These are phyloP conservation scores for Stegana nigrithorax DNA, from an alignment of 2,888 invertebrate species.

Conservation along the genomic window DNA sequence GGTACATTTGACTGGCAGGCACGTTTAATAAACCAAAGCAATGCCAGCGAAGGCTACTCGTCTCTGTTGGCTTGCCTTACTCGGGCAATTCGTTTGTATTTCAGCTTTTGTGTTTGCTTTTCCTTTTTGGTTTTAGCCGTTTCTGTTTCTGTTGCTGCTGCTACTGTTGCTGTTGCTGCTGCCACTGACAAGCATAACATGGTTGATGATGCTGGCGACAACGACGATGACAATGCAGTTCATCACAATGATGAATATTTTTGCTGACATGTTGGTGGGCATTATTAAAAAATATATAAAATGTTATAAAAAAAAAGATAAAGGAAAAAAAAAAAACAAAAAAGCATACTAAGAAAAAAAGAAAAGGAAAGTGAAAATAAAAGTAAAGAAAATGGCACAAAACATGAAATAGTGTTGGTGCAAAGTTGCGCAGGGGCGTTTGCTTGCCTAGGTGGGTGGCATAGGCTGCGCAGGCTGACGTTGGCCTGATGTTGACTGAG, in stretches of 20 bases:
- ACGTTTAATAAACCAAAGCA: too few relatives aligned
- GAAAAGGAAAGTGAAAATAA: not conserved
- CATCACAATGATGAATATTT: constrained; percentile 6
- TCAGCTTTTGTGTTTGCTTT: too few relatives aligned
- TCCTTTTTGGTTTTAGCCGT: not conserved
- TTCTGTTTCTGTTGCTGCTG: not conserved
- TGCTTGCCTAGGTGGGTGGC: too few relatives aligned
- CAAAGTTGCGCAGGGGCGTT: too few relatives aligned
- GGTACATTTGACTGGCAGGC: too few relatives aligned
- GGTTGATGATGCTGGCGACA: not conserved
- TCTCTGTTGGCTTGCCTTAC: too few relatives aligned
- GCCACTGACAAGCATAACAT: too few relatives aligned
- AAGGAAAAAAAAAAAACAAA: not conserved
- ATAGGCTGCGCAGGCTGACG: too few relatives aligned
- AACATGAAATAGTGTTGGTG: too few relatives aligned
- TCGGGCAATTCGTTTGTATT: too few relatives aligned
- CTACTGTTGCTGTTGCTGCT: not conserved
- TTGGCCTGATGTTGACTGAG: too few relatives aligned
- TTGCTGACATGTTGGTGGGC: constrained; percentile 7
- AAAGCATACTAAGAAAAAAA: not conserved
- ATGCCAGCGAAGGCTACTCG: too few relatives aligned
- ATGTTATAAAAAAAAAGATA: not conserved
- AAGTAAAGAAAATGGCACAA: not conserved
- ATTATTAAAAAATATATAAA: constrained; percentile 10
- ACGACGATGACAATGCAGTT: constrained; percentile 5